These are phyloP conservation scores for Catharus minimus DNA, from an alignment of 2,113 vertebrate genomes.

Conservation along the genomic window DNA sequence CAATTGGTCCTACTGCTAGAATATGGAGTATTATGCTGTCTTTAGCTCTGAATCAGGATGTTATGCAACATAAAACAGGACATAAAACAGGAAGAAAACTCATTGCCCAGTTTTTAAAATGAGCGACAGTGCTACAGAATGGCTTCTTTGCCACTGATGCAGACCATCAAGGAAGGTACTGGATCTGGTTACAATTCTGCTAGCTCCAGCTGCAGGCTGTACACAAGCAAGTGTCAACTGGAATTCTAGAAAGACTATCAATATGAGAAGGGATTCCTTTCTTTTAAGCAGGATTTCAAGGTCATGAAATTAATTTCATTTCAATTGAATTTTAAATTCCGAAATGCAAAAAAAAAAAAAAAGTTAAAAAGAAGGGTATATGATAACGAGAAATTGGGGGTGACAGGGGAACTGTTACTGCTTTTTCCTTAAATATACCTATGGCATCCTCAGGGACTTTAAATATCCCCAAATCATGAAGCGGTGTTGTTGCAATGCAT, in stretches of 20 bases:
- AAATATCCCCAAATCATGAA: background rate
- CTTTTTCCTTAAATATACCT: background rate
- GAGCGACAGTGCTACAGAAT: background rate
- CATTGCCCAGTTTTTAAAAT: background rate
- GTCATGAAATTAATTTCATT: background rate
- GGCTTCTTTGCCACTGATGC: background rate
- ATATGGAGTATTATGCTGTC: background rate
- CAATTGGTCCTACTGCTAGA: background rate
- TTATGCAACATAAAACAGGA: background rate
- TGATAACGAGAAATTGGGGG: background rate
- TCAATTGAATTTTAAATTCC: background rate
- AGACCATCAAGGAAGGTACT: background rate
- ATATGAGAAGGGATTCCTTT: background rate
- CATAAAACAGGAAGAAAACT: background rate
- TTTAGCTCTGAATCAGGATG: background rate
- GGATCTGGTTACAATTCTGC: background rate
- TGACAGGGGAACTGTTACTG: fast-evolving
- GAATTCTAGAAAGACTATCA: background rate
- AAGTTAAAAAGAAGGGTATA: background rate
- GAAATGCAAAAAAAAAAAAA: background rate
- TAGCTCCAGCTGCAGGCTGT: background rate
- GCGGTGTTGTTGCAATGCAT: background rate
- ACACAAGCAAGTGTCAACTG: background rate
- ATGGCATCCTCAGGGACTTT: background rate
- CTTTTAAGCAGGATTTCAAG: background rate